These are phyloP conservation scores for Rhynchopsitta pachyrhyncha DNA, from an alignment of 2,113 vertebrate species.

Conservation along the genomic window DNA sequence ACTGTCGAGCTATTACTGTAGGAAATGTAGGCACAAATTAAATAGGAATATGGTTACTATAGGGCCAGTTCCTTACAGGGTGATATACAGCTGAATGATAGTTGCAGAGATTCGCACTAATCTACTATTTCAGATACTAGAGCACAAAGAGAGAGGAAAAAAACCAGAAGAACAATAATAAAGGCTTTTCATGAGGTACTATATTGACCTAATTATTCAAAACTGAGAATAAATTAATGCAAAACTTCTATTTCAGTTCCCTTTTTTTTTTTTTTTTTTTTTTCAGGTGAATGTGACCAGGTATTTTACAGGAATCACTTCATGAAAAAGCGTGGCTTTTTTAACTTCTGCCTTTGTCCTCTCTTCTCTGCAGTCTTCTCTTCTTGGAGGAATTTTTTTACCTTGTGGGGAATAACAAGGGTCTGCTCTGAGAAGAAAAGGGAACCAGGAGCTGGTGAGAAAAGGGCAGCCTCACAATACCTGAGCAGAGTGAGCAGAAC, in stretches of 20 bases:
- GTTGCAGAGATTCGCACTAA: neutral
- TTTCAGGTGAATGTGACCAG: neutral
- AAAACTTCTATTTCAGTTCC: neutral
- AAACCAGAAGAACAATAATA: neutral
- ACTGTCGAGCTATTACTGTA: neutral
- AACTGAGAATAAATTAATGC: neutral
- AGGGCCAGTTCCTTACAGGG: neutral
- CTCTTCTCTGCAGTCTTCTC: neutral
- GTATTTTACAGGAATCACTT: neutral
- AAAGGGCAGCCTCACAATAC: rapidly evolving
- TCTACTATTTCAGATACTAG: neutral
- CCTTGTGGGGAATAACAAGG: neutral
- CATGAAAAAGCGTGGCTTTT: neutral
- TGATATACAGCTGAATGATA: neutral
- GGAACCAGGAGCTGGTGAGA: neutral
- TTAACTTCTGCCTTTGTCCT: neutral
- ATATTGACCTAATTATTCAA: neutral
- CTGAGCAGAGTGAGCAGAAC: neutral
- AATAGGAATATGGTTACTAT: neutral
- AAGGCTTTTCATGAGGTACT: neutral
- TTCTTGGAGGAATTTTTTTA: neutral
- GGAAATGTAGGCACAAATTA: neutral
- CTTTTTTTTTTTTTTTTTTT: neutral
- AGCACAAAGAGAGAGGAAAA: neutral
- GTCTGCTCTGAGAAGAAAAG: neutral